phyloP scores from a whole-genome alignment of 1,140 invertebrate genomes.

The Saccostrea glomerata region DNA sequence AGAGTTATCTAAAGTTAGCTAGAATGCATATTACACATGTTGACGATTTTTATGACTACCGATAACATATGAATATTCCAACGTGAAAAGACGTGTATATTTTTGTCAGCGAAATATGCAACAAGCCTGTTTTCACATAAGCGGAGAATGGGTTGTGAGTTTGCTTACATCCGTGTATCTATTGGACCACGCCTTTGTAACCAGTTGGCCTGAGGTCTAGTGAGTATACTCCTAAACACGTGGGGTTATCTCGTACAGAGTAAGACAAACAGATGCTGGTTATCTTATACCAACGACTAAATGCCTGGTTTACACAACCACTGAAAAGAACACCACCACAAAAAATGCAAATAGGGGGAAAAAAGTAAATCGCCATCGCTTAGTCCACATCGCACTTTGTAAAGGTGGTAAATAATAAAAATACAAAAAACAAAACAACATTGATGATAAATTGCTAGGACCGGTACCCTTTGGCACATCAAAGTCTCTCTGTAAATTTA shows the following conservation, averaged over 20 bases:
- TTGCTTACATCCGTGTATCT: slow-evolving; percentile 3
- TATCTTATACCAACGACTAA: neutral
- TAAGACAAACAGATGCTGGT: slow-evolving; percentile 13
- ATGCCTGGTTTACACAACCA: slow-evolving; percentile 17
- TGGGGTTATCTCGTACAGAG: slow-evolving; percentile 12
- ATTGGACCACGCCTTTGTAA: neutral
- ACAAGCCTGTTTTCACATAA: slow-evolving; percentile 1
- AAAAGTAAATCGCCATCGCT: neutral
- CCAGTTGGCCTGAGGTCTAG: neutral
- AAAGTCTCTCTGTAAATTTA: too few relatives aligned
- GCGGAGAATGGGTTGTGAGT: neutral
- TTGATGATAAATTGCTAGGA: too few relatives aligned
- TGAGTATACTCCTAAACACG: neutral
- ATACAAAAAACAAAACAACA: neutral
- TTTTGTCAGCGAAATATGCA: neutral
- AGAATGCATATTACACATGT: slow-evolving; percentile 38
- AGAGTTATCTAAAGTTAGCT: slow-evolving; percentile 12
- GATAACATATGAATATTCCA: slow-evolving; percentile 34
- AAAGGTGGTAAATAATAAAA: neutral
- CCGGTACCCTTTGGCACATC: too few relatives aligned
- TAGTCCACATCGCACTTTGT: neutral
- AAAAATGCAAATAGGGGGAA: too few relatives aligned
- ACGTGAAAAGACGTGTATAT: neutral
- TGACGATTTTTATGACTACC: slow-evolving; percentile 25
- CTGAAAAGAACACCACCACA: neutral